Base-by-base conservation (phyloP, 64 coral and sea anemone genomes). In the Stichodactyla mertensii region DNA sequence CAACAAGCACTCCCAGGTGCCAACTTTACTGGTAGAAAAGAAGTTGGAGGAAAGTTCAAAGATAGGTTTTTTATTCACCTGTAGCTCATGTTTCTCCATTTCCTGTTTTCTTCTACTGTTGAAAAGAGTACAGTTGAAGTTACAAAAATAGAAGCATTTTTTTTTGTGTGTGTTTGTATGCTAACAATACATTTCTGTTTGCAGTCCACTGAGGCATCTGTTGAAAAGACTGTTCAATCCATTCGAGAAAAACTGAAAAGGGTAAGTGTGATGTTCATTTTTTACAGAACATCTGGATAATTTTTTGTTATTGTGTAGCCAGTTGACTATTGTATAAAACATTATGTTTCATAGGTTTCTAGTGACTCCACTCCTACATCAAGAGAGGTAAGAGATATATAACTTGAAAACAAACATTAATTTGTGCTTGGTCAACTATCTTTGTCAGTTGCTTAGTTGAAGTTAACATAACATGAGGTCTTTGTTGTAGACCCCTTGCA, bases 171-270 rank as follows among this genome's bases (percentile, higher is more conserved):
- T 45, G 36, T 45, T 45, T 45, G 36, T 45, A 45, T 45, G 36
- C 36, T 45, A 45, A 45, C 36, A 66, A 22, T 20, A 66, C 9
- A 16, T 66, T 74, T 74, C 26, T 31, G 20, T 24, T 31, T 23
- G 5, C 10, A 74, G 69, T 26, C 6, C 24, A 31, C 27, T 5
- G 69, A 74, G 10, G 69, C 69, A 10, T 74, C 69, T 74, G 69
- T 74, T 74, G 69, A 74, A 11, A 74, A 10, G 26, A 74, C 69
- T 31, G 69, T 74, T 74, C 69, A 11, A 27, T 74, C 69, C 24
- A 74, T 74, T 31, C 7, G 69, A 11, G 69, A 74, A 74, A 31
- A 74, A 74, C 69, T 74, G 69, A 74, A 74, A 74, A 74, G 69
- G 69, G 69, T 74, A 74, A 26, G 69, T 23, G 27, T 31, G 5